Conservation (phyloP, 2,113 vertebrate genomes). For the Brachyhypopomus gauderio region DNA sequence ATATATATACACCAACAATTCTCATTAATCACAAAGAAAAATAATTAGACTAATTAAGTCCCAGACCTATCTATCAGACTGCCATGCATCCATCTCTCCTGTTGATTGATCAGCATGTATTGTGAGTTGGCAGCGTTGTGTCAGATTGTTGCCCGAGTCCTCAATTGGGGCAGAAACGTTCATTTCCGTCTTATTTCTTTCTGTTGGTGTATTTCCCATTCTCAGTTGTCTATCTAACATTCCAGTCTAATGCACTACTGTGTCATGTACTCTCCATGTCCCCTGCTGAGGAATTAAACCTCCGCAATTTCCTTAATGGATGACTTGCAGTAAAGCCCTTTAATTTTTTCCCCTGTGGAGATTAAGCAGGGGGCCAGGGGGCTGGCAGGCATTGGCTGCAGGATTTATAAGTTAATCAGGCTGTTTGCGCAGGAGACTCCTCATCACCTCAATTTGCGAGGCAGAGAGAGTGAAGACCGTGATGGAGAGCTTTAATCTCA, state of each 20-base stretch:
- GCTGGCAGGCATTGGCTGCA: not conserved
- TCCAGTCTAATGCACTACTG: not conserved
- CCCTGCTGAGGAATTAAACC: constrained; percentile 20
- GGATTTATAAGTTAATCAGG: constrained; percentile 42
- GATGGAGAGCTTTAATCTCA: constrained; percentile 20
- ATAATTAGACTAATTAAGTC: not conserved
- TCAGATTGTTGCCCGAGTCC: too few species aligned
- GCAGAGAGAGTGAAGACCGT: not conserved
- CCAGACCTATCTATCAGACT: not conserved
- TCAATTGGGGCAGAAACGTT: not conserved
- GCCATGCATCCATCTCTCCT: not conserved
- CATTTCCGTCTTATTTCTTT: not conserved
- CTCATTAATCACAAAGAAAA: not conserved
- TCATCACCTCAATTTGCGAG: not conserved
- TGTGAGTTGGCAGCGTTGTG: too few species aligned
- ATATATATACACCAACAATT: not conserved
- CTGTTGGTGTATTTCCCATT: not conserved
- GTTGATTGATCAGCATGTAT: too few species aligned
- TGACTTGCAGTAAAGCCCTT: constrained; percentile 11
- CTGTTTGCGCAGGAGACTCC: constrained; percentile 12
- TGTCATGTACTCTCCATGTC: constrained; percentile 1
- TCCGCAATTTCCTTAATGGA: constrained; percentile 40
- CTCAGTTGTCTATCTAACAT: not conserved
- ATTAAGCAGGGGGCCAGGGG: constrained; percentile 10
- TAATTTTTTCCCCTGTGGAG: constrained; percentile 20